A percentile compares a stretch with the other conserved stretches of the same genome.
Evolutionary conservation across 2,797 vertebrate species (phyloP).

Genomic region (Mastacembelus armatus): DNA sequence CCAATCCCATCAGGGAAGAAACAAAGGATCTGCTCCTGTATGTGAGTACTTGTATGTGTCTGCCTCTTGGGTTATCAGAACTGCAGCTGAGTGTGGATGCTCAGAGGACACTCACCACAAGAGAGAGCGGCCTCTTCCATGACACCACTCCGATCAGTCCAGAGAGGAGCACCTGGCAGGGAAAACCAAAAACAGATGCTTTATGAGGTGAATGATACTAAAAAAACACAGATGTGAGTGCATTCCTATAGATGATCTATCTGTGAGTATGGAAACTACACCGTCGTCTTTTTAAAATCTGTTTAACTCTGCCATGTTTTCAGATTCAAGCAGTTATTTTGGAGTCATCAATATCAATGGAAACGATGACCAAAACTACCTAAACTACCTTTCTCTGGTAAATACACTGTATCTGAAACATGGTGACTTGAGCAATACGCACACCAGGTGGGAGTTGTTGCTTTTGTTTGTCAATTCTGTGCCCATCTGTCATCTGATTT

Average conservation of each 20-base stretch:
- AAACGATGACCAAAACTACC: no score
- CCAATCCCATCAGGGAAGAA: neutral
- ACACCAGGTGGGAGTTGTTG: constrained; percentile 36
- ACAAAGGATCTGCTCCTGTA: constrained; percentile 20
- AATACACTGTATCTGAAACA: neutral
- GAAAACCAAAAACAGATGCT: constrained; percentile 31
- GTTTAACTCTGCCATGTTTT: no score
- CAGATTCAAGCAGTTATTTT: no score
- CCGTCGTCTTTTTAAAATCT: no score
- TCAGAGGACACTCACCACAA: constrained; percentile 91
- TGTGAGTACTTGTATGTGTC: neutral
- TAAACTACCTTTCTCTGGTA: neutral
- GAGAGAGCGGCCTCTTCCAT: constrained; percentile 97
- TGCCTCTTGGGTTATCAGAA: constrained; percentile 28
- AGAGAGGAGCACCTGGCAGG: constrained; percentile 93
- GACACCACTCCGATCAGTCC: constrained; percentile 97
- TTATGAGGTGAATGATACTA: constrained; percentile 21
- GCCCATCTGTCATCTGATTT: constrained; percentile 40
- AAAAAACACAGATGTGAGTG: constrained; percentile 2
- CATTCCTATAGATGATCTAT: neutral
- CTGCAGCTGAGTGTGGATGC: constrained; percentile 27
- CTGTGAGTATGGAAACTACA: no score
- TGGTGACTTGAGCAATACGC: constrained; percentile 8
- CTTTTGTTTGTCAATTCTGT: constrained; percentile 20
- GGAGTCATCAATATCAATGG: no score